Evolutionary conservation across 2,113 vertebrate genomes (phyloP).

Genomic region (Aythya baeri): DNA sequence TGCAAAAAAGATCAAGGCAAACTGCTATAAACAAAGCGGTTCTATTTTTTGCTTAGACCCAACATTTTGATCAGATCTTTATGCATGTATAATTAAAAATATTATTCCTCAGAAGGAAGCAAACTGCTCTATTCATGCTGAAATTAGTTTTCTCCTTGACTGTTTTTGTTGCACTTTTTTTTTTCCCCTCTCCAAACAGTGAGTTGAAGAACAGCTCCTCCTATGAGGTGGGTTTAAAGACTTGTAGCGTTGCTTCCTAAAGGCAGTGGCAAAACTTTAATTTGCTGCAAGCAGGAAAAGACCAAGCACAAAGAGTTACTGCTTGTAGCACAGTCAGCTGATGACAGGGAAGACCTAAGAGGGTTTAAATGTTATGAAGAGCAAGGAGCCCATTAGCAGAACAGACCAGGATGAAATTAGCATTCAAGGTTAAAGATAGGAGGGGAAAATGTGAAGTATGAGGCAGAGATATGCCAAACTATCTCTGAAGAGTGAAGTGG

Average conservation of each 20-base stretch:
- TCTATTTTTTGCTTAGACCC: neutral
- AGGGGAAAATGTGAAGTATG: neutral
- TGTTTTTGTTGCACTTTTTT: neutral
- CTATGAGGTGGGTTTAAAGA: neutral
- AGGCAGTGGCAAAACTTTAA: neutral
- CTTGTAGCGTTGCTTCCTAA: neutral
- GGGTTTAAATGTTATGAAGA: neutral
- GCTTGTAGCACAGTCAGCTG: neutral
- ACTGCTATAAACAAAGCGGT: neutral
- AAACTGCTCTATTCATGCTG: neutral
- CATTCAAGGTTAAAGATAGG: neutral
- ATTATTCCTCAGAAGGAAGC: neutral
- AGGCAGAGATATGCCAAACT: neutral
- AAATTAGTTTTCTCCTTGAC: neutral
- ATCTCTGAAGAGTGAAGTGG: neutral
- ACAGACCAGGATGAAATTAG: neutral
- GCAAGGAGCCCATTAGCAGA: neutral
- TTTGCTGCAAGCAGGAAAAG: fast-evolving
- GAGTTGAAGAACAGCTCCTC: neutral
- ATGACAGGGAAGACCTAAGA: neutral
- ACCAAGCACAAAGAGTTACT: neutral
- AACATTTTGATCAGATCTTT: neutral
- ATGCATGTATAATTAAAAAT: neutral
- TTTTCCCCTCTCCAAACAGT: neutral
- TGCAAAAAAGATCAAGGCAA: neutral